These are phyloP conservation scores for Hirtodrosophila alboralis DNA, from an alignment of 2,888 invertebrate genomes.

Conservation along the genomic window DNA sequence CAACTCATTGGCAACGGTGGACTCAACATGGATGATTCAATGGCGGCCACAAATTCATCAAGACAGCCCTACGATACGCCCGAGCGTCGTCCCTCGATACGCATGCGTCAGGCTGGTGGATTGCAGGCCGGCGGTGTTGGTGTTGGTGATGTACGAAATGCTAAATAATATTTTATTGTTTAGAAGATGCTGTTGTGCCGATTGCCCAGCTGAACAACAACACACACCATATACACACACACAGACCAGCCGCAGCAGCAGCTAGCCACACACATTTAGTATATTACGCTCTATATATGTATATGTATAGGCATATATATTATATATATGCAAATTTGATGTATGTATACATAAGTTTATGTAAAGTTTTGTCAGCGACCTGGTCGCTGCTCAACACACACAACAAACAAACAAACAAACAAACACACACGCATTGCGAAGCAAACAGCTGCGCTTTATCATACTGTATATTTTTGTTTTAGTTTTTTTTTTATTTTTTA, in stretches of 20 bases:
- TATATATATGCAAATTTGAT: conserved; percentile 35
- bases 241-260: conserved; percentile 19
- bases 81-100: conserved; percentile 84
- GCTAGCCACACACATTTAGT: conserved; percentile 50
- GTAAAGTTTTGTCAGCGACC: conserved; percentile 52
- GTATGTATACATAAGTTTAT: conserved; percentile 55
- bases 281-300: conserved; percentile 35
- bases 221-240: conserved; percentile 18
- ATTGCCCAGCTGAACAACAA: conserved; percentile 39
- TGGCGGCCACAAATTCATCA: conserved; percentile 84
- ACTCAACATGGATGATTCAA: conserved; percentile 83
- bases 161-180: conserved; percentile 84
- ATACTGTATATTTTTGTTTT: conserved; percentile 70
- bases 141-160: conserved; percentile 83
- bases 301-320: conserved; percentile 18
- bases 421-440: conserved; percentile 32
- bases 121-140: conserved; percentile 77
- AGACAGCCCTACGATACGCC: conserved; percentile 84
- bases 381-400: conserved; percentile 50
- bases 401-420: conserved; percentile 14
- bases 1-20: conserved; percentile 78
- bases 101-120: conserved; percentile 83
- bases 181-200: conserved; percentile 56
- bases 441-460: conserved; percentile 65
- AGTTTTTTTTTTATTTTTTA: conserved; percentile 33